These are phyloP conservation scores for Pollenia labialis DNA, from an alignment of 2,888 invertebrate species.

Conservation along the genomic window DNA sequence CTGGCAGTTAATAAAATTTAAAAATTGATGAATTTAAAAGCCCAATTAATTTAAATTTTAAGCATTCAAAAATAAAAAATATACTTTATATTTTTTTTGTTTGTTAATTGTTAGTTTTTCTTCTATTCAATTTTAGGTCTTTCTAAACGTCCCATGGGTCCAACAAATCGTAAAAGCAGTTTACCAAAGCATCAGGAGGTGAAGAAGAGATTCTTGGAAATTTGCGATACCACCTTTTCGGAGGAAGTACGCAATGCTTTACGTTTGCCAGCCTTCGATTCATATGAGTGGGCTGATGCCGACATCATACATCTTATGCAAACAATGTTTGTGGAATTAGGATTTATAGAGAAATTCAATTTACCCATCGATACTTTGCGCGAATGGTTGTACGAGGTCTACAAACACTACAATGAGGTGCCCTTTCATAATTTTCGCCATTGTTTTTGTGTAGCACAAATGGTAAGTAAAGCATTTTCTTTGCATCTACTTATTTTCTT, in stretches of 20 bases:
- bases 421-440: constrained; percentile 95
- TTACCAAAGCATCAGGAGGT: constrained; percentile 85
- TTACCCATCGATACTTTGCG: constrained; percentile 89
- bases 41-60: too few relatives aligned
- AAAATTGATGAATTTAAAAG: too few relatives aligned
- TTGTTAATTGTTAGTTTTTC: constrained; percentile 12
- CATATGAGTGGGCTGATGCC: constrained; percentile 92
- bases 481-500: neutral
- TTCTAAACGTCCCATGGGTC: constrained; percentile 83
- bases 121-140: constrained; percentile 79
- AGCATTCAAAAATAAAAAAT: too few relatives aligned
- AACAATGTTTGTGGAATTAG: constrained; percentile 92
- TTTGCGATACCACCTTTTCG: constrained; percentile 84
- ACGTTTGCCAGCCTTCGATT: constrained; percentile 88
- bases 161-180: constrained; percentile 84
- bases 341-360: constrained; percentile 89
- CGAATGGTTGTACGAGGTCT: constrained; percentile 90
- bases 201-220: constrained; percentile 84
- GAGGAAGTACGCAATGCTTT: constrained; percentile 84
- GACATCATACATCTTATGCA: constrained; percentile 91
- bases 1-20: too few relatives aligned
- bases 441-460: constrained; percentile 94
- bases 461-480: constrained; percentile 86
- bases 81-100: too few relatives aligned
- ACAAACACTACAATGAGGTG: constrained; percentile 93